Base-by-base conservation (phyloP, 2,888 invertebrate species). In the Embidobia sp. region DNA sequence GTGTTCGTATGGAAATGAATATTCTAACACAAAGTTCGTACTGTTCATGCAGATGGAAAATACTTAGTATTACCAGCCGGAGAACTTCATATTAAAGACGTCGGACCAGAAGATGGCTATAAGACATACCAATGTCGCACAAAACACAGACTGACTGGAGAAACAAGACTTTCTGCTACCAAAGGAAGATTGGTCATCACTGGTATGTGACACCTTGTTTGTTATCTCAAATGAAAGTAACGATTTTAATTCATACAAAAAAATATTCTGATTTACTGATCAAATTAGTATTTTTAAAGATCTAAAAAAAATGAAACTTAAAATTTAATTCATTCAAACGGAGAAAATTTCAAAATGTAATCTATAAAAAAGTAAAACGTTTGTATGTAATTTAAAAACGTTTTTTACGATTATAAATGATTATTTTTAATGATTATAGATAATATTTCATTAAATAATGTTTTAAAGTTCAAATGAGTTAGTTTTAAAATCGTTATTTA, bases 61-160 rank as follows among this genome's bases (percentile, higher is more conserved):
- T 97, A 97, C 89, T 93, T 98, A 90, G 97, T 98, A 40, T 92
- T 98, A 76, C 96, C 97, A 81, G 96, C 97, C 86, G 98, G 98
- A 80, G 98, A 98, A 90, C 92, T 98, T 80, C 98, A 98, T 90
- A 97, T 98, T 85, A 94, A 96, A 87, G 97, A 98, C 91, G 97
- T 98, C 77, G 96, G 96, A 90, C 96, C 96, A 79, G 97, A 97
- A 90, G 98, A 98, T 90, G 97, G 97, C 78, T 96, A 96, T 90
- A 96, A 97, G 90, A 95, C 96, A 75, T 97, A 97, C 89, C 97
- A 97, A 90, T 97, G 97, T 90, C 94, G 97, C 84, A 97, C 97
- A 72, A 97, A 97, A 90, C 97, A 97, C 89, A 93, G 97, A 85
- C 92, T 97, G 61, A 97, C 97, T 82, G 97, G 97, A 81, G 97